phyloP scores from a whole-genome alignment of 2,797 vertebrate species.

The Rhincodon typus region DNA sequence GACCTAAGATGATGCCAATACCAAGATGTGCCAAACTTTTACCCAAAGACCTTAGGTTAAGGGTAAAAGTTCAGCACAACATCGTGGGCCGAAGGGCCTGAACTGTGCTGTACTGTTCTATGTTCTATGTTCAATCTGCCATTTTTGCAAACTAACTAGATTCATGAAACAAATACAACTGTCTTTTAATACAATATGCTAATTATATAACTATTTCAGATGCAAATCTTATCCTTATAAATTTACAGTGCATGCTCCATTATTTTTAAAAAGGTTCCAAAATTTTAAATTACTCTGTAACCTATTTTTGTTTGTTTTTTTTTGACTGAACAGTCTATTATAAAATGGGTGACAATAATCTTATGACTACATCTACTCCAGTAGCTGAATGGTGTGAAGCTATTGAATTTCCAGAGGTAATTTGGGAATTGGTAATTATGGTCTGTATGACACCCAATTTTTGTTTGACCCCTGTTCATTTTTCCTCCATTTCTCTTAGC shows the following conservation, averaged over 20 bases:
- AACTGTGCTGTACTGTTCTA: no score
- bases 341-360: neutral
- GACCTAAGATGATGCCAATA: neutral
- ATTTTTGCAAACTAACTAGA: neutral
- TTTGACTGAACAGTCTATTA: neutral
- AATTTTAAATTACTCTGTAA: neutral
- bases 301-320: neutral
- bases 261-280: neutral
- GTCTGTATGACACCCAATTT: neutral
- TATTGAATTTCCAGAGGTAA: neutral
- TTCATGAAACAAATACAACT: neutral
- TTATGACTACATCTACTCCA: neutral
- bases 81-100: no score
- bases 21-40: no score
- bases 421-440: neutral
- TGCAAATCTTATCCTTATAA: neutral
- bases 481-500: neutral
- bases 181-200: neutral
- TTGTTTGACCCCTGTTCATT: neutral
- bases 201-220: neutral
- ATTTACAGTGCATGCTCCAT: no score
- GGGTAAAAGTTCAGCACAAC: no score
- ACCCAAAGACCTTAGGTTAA: no score
- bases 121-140: neutral
- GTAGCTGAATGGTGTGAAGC: neutral